These are phyloP conservation scores for Oasisia sp. DNA, from an alignment of 2,888 invertebrate species.

Conservation along the genomic window DNA sequence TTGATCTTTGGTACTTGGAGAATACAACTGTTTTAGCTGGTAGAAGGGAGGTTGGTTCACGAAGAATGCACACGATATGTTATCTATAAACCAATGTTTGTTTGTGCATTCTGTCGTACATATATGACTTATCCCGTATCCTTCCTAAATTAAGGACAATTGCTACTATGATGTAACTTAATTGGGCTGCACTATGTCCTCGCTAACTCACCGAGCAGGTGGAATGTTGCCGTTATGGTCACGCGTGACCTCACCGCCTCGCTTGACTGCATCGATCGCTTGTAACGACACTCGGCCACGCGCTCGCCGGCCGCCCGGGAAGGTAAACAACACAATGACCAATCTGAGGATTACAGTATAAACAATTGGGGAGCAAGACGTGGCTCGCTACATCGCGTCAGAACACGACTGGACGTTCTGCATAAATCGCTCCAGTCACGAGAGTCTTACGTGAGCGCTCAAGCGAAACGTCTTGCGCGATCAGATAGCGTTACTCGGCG, in stretches of 20 bases:
- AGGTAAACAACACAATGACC: background rate
- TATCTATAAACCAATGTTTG: too few relatives aligned
- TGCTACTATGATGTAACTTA: too few relatives aligned
- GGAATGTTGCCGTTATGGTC: background rate
- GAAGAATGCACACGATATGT: too few relatives aligned
- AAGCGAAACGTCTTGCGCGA: background rate
- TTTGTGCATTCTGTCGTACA: too few relatives aligned
- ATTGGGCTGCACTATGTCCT: too few relatives aligned
- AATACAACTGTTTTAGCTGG: too few relatives aligned
- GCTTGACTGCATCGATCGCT: background rate
- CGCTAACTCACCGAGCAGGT: background rate
- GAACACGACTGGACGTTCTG: background rate
- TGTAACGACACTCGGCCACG: background rate
- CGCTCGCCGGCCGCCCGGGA: background rate
- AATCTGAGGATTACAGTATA: background rate
- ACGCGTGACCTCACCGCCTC: background rate
- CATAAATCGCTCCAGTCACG: background rate
- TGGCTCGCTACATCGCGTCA: background rate
- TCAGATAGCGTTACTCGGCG: background rate
- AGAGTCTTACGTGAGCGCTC: background rate
- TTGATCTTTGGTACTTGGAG: too few relatives aligned
- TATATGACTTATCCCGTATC: too few relatives aligned
- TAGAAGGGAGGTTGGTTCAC: too few relatives aligned
- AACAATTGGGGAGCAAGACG: background rate
- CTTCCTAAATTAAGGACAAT: too few relatives aligned